Percentiles rank a stretch among this genome's conserved stretches.
These are phyloP conservation scores for Lithosia quadra DNA, from an alignment of 2,888 invertebrate genomes.

Conservation along the genomic window DNA sequence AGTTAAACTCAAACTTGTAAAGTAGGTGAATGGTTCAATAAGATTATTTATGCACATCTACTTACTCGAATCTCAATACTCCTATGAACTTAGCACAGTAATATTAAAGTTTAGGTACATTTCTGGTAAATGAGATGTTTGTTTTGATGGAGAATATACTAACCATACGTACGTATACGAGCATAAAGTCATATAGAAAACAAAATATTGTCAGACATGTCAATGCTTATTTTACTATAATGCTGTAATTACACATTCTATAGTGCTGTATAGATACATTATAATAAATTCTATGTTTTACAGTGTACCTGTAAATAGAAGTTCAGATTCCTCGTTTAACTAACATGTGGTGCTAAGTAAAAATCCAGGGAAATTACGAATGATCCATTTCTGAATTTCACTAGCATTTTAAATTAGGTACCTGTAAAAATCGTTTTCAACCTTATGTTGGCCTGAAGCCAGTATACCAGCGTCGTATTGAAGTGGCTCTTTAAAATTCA, in stretches of 20 bases:
- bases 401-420: too few species aligned
- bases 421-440: too few species aligned
- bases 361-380: not conserved
- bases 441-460: too few species aligned
- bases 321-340: too few species aligned
- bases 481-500: not conserved
- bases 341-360: not conserved
- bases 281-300: not conserved
- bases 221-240: too few species aligned
- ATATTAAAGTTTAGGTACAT: not conserved
- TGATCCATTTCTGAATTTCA: too few species aligned
- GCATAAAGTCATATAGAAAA: not conserved
- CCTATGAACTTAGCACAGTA: not conserved
- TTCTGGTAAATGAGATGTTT: not conserved
- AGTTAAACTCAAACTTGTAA: conserved; percentile 3
- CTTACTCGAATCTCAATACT: not conserved
- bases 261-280: too few species aligned
- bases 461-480: not conserved
- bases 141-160: not conserved
- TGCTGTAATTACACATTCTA: too few species aligned
- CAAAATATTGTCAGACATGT: not conserved
- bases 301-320: not conserved
- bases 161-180: not conserved
- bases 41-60: not conserved
- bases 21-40: not conserved